These are phyloP conservation scores for Agelastica alni DNA, from an alignment of 2,888 invertebrate genomes.

Conservation along the genomic window DNA sequence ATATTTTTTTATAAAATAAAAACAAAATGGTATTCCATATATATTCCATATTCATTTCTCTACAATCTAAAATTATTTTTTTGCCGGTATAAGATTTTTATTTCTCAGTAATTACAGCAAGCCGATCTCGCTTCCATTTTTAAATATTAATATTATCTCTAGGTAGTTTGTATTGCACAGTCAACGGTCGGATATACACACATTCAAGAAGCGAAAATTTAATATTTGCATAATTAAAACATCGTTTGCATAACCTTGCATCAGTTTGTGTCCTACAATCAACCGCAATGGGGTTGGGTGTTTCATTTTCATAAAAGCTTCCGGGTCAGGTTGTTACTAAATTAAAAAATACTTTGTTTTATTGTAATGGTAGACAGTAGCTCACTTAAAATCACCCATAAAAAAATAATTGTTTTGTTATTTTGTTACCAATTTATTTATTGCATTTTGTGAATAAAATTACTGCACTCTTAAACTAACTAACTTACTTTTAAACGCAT, in stretches of 20 bases:
- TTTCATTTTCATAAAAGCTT: neutral
- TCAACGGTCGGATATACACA: neutral
- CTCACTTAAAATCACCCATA: no score
- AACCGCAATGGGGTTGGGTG: neutral
- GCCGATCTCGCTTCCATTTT: neutral
- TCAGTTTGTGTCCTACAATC: neutral
- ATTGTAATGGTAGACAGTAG: no score
- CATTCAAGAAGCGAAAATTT: constrained; percentile 4
- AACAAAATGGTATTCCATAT: no score
- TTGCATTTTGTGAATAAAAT: no score
- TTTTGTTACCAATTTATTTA: no score
- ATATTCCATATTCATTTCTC: no score
- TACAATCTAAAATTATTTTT: neutral
- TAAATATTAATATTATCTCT: constrained; percentile 6
- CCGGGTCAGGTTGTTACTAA: neutral
- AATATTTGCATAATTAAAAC: constrained; percentile 17
- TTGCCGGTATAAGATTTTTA: neutral
- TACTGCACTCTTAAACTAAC: no score
- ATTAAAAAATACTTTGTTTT: neutral
- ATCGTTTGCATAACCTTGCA: constrained; percentile 5
- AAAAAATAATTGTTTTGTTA: no score
- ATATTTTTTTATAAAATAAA: no score
- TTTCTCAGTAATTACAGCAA: neutral
- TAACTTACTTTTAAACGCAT: no score
- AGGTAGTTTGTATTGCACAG: constrained; percentile 2